Conservation (phyloP, 1,140 invertebrate genomes). For the Drosophila eugracilis region DNA sequence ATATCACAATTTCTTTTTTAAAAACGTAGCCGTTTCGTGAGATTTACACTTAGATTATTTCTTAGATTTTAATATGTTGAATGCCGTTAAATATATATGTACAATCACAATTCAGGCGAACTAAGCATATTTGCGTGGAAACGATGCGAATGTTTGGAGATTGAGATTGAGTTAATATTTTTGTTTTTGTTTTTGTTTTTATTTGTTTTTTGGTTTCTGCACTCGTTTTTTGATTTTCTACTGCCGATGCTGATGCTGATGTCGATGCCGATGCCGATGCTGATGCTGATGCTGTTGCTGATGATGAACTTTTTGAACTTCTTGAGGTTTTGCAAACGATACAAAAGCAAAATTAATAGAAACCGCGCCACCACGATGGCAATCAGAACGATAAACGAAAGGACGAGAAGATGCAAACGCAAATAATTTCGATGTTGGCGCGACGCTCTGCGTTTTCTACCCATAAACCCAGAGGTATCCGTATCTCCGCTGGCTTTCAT, state of each 20-base stretch:
- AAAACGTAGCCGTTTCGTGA: constrained; percentile 76
- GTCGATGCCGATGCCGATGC: constrained; percentile 42
- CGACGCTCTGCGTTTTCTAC: constrained; percentile 83
- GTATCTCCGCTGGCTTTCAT: constrained; percentile 39
- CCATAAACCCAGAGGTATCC: constrained; percentile 81
- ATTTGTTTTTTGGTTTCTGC: constrained; percentile 16
- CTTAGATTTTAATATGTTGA: constrained; percentile 23
- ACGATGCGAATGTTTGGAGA: constrained; percentile 70
- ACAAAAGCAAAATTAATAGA: constrained; percentile 82
- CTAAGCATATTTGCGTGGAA: constrained; percentile 58
- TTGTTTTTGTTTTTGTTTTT: constrained; percentile 37
- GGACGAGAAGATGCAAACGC: constrained; percentile 84
- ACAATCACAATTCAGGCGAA: constrained; percentile 72
- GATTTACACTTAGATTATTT: constrained; percentile 70
- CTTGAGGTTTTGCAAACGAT: constrained; percentile 82
- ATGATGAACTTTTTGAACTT: constrained; percentile 73
- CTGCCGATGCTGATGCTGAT: constrained; percentile 32
- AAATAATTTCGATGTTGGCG: constrained; percentile 85
- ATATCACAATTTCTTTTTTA: constrained; percentile 80
- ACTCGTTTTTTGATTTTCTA: constrained; percentile 10
- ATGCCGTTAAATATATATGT: constrained; percentile 62
- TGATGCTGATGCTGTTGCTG: constrained; percentile 31
- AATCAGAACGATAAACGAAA: constrained; percentile 82
- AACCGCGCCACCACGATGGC: constrained; percentile 77
- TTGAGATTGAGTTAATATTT: constrained; percentile 47